Evolutionary conservation across 2,113 vertebrate genomes (phyloP), one percentile per base, ranked within the genome.

Genomic region (Cinclus cinclus): DNA sequence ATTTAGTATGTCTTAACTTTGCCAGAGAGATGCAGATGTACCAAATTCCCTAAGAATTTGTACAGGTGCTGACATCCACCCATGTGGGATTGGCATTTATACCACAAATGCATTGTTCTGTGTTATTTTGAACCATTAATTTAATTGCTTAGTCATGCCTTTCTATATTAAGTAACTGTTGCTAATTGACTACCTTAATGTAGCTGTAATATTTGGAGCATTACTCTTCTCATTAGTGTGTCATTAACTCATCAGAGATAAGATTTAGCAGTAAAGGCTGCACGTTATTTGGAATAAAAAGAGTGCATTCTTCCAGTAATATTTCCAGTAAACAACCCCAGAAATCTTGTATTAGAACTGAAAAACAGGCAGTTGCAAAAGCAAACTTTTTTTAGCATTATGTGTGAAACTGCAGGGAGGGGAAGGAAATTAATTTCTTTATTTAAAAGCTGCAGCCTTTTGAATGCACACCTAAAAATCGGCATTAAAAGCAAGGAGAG

Each of bases 141-240:
- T 93, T 95, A 94, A 93, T 94, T 96, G 69, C 77, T 80, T 92
- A 91, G 59, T 95, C 82, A 15, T 94, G 92, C 80, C 80, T 96
- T 94, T 94, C 77, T 95, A 6, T 91, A 77, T 86, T 77, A 96
- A 96, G 68, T 96, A 70, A 80, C 89, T 95, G 94, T 91, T 97
- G 78, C 92, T 92, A 95, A 81, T 90, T 95, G 86, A 87, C 92
- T 91, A 50, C 55, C 60, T 91, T 93, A 95, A 86, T 94, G 90
- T 91, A 77, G 44, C 85, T 91, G 81, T 94, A 95, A 78, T 95
- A 81, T 96, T 94, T 91, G 85, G 62, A 95, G 86, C 74, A 74
- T 93, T 94, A 85, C 53, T 94, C 74, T 73, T 91, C 39, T 83
- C 90, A 84, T 94, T 90, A 96, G 82, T 62, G 50, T 65, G 49